Evolutionary conservation across 2,888 invertebrate genomes (phyloP).

Genomic region (Clitarchus hookeri): DNA sequence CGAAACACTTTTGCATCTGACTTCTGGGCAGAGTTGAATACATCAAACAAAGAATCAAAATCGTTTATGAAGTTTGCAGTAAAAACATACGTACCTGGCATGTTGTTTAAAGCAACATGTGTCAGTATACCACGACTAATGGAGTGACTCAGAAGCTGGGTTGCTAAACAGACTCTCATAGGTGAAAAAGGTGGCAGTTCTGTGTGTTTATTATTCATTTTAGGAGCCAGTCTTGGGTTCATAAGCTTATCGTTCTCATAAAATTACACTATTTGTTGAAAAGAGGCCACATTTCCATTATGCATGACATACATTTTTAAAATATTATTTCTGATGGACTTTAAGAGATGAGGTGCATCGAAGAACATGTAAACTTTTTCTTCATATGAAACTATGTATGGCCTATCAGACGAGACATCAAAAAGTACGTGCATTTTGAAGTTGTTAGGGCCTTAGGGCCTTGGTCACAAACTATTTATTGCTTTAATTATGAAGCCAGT

Average conservation of each 20-base stretch:
- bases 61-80: too few relatives aligned
- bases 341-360: slow-evolving; percentile 32
- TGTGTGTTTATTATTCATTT: slow-evolving; percentile 21
- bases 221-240: slow-evolving; percentile 30
- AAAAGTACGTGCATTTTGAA: neutral
- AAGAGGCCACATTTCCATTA: slow-evolving; percentile 15
- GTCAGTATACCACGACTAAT: too few relatives aligned
- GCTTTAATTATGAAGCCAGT: neutral
- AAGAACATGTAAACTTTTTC: slow-evolving; percentile 18
- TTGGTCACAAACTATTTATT: neutral
- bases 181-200: too few relatives aligned
- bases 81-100: too few relatives aligned
- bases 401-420: neutral
- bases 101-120: too few relatives aligned
- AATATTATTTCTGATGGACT: slow-evolving; percentile 31
- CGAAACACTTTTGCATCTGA: slow-evolving; percentile 5
- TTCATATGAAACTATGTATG: neutral
- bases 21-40: too few relatives aligned
- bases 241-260: slow-evolving; percentile 26
- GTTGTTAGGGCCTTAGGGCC: neutral
- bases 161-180: too few relatives aligned
- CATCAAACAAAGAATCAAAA: too few relatives aligned
- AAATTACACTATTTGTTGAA: slow-evolving; percentile 28
- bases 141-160: too few relatives aligned
- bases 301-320: slow-evolving; percentile 24